Base-by-base conservation (phyloP, 2,888 invertebrate genomes). In the Pimpla rufipes region DNA sequence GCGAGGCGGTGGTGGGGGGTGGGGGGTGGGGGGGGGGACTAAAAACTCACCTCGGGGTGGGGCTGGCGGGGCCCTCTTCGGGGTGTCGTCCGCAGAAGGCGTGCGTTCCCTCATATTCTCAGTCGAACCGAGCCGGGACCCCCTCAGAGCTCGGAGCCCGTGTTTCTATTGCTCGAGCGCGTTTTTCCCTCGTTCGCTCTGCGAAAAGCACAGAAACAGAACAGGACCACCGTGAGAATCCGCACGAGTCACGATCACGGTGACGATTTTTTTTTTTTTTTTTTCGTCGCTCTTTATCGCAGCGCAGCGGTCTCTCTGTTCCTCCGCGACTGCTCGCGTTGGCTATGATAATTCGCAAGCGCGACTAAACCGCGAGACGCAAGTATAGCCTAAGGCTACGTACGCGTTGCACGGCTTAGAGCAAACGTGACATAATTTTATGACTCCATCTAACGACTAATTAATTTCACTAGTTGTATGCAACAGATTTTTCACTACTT, bases 21-120 rank as follows among this genome's bases (percentile, higher is more conserved):
- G 21, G 47, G 70, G 35, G 50, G 57, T 10, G 57, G 62, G 59
- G 50, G 70, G 82, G 70, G 85, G 68, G 35, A 71, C 64, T 37
- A 62, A 76, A 80, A 77, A 91, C 91, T 92, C 88, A 93, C 93
- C 92, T 92, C 91, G 90, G 88, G 90, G 89, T 87, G 92, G 91
- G 76, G 91, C 92, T 88, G 92, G 92, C 87, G 92, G 92, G 88
- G 92, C 92, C 93, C 92, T 92, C 89, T 91, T 92, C 79, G 92
- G 93, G 92, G 93, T 92, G 89, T 93, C 92, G 89, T 93, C 92
- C 89, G 92, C 92, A 89, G 92, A 93, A 91, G 93, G 93, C 88
- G 92, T 93, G 87, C 92, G 90, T 88, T 93, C 93, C 92, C 93
- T 93, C 93, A 93, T 93, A 89, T 89, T 93, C 90, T 87, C 87